phyloP scores from a whole-genome alignment of 2,888 invertebrate genomes.

The Cenopis cana region DNA sequence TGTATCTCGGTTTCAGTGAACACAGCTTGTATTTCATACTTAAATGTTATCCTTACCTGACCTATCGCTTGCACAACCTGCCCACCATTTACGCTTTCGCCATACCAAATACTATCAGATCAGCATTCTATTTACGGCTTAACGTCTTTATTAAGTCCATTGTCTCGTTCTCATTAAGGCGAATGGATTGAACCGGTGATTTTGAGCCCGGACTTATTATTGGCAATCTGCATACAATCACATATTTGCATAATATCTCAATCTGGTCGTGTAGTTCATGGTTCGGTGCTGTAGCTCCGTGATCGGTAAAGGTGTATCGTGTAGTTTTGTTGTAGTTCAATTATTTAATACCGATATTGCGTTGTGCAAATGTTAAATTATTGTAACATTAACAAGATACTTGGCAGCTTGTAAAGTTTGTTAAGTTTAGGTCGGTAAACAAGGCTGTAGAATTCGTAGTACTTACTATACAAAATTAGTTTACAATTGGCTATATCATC shows the following conservation, averaged over 20 bases:
- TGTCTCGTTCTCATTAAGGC: slow-evolving; percentile 81
- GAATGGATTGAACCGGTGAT: slow-evolving; percentile 74
- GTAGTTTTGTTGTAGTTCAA: neutral
- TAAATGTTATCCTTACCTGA: slow-evolving; percentile 11
- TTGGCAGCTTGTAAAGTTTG: neutral
- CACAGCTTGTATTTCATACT: slow-evolving; percentile 7
- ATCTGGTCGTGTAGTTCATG: slow-evolving; percentile 68
- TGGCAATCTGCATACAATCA: slow-evolving; percentile 83
- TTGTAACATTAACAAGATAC: neutral
- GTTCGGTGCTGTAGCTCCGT: slow-evolving; percentile 19
- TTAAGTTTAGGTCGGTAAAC: neutral
- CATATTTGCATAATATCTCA: slow-evolving; percentile 84
- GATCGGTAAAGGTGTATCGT: slow-evolving; percentile 20
- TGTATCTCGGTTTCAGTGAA: neutral
- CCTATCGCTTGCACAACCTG: slow-evolving; percentile 19
- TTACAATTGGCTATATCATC: neutral
- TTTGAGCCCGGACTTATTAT: slow-evolving; percentile 74
- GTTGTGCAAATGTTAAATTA: slow-evolving; percentile 12
- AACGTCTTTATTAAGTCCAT: slow-evolving; percentile 80
- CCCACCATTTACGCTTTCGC: slow-evolving; percentile 34
- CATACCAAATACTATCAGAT: slow-evolving; percentile 63
- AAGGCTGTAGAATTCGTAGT: neutral
- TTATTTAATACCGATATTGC: slow-evolving; percentile 9
- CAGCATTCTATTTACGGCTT: slow-evolving; percentile 63
- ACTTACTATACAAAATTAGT: neutral